Base-by-base conservation (phyloP, 2,888 invertebrate genomes). In the Argyra leucocephala region DNA sequence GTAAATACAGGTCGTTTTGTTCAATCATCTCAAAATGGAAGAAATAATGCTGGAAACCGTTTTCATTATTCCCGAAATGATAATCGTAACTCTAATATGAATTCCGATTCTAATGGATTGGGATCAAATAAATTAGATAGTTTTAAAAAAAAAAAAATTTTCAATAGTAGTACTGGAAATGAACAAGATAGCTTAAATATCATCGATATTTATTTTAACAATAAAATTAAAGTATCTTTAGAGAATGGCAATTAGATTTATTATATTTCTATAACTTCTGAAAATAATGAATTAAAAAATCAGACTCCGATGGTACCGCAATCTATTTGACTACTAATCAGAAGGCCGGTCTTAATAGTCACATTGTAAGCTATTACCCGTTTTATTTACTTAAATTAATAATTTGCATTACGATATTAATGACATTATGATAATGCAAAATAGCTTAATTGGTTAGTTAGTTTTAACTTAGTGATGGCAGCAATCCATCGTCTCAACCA, bases 191-290 rank as follows among this genome's bases (percentile, higher is more conserved):
- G 65, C 18, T 22, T 18, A 23, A 66, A 63, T 24, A 18, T 59
- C 59, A 63, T 59, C 18, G 63, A 64, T 15, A 64, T 59, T 63
- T 21, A 22, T 12, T n/a, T 36, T 57, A 65, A 64, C 6, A 59
- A 31, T 37, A 36, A 58, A 31, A 15, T 24, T 57, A 66, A 15
- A 57, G 66, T 22, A 26, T 24, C 58, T 59, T 6, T 63, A 7
- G 70, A 71, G 26, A 66, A 69, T 59, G 66, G 66, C 3, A 69
- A 69, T 36, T 73, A 73, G 66, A 67, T 67, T 24, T 72, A 73
- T 15, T 69, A 72, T 18, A 67, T 68, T 7, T 64, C 67, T 26
- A 66, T 67, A 18, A 57, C 64, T 18, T 57, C 64, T 1, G 69
- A 70, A 2, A 66, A 64, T 21, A 63, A 66, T 21, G 69, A 67